Conservation (phyloP, 2,888 invertebrate genomes). For the Harpalus rufipes region DNA sequence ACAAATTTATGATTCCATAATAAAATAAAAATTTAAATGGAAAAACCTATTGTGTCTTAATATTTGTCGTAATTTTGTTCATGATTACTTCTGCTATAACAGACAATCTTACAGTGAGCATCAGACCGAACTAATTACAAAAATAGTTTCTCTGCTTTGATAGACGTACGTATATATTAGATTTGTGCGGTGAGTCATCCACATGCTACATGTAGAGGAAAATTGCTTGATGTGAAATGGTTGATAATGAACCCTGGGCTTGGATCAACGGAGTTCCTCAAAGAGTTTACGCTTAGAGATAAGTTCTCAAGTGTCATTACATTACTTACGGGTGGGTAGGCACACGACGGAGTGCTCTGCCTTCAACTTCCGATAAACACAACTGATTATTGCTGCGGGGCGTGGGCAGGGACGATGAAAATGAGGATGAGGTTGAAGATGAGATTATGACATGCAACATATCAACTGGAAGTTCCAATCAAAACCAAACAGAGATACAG, state of each 20-base stretch:
- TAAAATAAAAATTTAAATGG: too few relatives aligned
- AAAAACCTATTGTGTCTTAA: too few relatives aligned
- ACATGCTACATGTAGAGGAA: constrained; percentile 31
- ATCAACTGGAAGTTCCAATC: constrained; percentile 17
- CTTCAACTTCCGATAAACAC: constrained; percentile 38
- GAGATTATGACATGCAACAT: background rate
- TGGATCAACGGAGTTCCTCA: constrained; percentile 26
- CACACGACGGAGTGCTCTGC: constrained; percentile 23
- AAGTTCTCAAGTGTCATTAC: constrained; percentile 61
- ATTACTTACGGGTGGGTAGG: constrained; percentile 49
- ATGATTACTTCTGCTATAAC: too few relatives aligned
- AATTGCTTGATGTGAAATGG: constrained; percentile 11
- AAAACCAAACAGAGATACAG: constrained; percentile 7
- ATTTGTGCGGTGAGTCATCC: background rate
- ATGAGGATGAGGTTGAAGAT: too few relatives aligned
- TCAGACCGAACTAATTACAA: background rate
- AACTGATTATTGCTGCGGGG: constrained; percentile 50
- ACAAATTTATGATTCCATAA: too few relatives aligned
- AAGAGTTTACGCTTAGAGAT: constrained; percentile 50
- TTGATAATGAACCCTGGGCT: constrained; percentile 19
- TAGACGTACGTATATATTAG: background rate
- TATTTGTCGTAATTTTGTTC: too few relatives aligned
- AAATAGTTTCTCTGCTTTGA: background rate
- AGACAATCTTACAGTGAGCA: background rate
- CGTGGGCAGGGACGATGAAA: too few relatives aligned